A percentile compares a stretch with the other conserved stretches of the same genome.
These are phyloP conservation scores for Phenganax subtilis DNA, from an alignment of 92 coral and sea anemone genomes.

Conservation along the genomic window DNA sequence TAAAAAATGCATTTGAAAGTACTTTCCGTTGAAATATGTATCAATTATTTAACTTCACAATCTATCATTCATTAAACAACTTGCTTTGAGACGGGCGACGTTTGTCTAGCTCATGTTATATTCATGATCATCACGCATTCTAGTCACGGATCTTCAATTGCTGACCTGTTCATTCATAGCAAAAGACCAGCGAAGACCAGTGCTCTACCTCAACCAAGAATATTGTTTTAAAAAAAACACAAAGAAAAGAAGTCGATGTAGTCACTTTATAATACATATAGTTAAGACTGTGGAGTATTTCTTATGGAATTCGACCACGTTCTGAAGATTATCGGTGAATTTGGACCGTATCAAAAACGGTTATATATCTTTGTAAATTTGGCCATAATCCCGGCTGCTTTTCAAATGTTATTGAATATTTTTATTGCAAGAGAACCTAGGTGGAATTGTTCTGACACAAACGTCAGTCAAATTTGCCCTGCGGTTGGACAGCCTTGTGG, in stretches of 20 bases:
- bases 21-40: no score
- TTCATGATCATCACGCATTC: slow-evolving; percentile 22
- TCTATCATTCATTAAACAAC: no score
- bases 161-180: slow-evolving; percentile 32
- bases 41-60: no score
- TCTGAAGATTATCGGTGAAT: slow-evolving; percentile 86
- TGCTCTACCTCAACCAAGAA: not conserved
- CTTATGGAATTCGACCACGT: slow-evolving; percentile 96
- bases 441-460: slow-evolving; percentile 72
- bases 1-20: no score
- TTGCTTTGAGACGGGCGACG: no score
- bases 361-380: slow-evolving; percentile 69
- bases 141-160: not conserved
- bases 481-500: slow-evolving; percentile 59
- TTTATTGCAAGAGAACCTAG: slow-evolving; percentile 82
- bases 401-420: slow-evolving; percentile 79
- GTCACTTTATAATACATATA: not conserved
- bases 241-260: not conserved
- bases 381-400: slow-evolving; percentile 88
- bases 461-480: slow-evolving; percentile 64
- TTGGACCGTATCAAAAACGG: slow-evolving; percentile 87
- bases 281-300: no score
- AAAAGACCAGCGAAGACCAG: slow-evolving; percentile 31
- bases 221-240: not conserved
- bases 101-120: slow-evolving; percentile 34